phyloP scores from a whole-genome alignment of 2,888 invertebrate genomes.

The Agrilus cyanescens region DNA sequence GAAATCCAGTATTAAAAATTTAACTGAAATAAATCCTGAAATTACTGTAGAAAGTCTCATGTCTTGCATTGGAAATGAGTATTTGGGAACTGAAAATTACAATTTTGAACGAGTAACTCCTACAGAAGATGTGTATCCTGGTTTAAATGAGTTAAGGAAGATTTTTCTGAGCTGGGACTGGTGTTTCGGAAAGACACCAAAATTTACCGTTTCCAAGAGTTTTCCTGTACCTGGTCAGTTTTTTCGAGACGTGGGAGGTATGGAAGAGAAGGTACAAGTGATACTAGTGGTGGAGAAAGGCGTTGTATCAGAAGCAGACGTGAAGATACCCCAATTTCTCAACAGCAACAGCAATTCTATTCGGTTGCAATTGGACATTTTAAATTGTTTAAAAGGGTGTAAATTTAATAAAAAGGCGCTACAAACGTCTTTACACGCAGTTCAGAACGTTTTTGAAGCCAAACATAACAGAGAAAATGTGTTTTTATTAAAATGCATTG shows the following conservation, averaged over 20 bases:
- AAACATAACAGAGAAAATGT: too few species aligned
- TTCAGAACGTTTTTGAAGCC: too few species aligned
- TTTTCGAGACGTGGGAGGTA: conserved; percentile 19
- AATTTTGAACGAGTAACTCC: conserved; percentile 40
- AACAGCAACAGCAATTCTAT: too few species aligned
- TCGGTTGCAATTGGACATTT: too few species aligned
- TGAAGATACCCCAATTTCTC: too few species aligned
- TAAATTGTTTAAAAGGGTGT: too few species aligned
- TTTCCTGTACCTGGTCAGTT: conserved; percentile 42
- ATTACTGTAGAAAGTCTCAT: conserved; percentile 57
- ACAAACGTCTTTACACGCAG: too few species aligned
- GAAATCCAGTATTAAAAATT: conserved; percentile 70
- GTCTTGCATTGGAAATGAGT: conserved; percentile 69
- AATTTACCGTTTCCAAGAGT: conserved; percentile 59
- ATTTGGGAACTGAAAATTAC: conserved; percentile 55
- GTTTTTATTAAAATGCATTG: too few species aligned
- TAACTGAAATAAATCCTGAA: conserved; percentile 59
- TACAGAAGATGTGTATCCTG: conserved; percentile 79
- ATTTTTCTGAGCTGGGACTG: conserved; percentile 75
- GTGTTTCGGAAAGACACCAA: conserved; percentile 79
- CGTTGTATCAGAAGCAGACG: too few species aligned
- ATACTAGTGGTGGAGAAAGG: conserved; percentile 54
- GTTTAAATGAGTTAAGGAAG: conserved; percentile 56
- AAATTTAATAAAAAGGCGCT: too few species aligned
- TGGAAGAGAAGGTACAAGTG: conserved; percentile 45